These are phyloP conservation scores for Lamellibrachia satsuma DNA, from an alignment of 2,888 invertebrate genomes.

Conservation along the genomic window DNA sequence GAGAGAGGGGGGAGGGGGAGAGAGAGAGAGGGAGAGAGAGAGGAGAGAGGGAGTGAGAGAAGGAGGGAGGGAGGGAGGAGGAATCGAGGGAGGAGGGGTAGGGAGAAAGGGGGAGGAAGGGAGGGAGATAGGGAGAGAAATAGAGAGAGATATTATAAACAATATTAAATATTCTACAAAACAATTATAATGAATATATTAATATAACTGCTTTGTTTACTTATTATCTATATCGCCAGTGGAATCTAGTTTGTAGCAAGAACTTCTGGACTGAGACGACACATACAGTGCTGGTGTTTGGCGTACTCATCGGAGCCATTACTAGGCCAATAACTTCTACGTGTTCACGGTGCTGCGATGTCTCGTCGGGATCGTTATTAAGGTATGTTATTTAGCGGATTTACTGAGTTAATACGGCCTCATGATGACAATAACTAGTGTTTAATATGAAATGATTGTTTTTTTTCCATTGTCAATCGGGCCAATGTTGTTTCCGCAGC, in stretches of 20 bases:
- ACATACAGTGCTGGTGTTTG: constrained; percentile 51
- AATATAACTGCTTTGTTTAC: background rate
- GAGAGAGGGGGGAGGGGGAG: background rate
- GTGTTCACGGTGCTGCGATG: constrained; percentile 34
- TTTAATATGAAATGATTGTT: background rate
- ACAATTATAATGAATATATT: background rate
- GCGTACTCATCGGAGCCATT: constrained; percentile 54
- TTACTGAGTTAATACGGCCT: too few relatives aligned
- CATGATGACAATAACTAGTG: background rate
- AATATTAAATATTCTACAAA: too few relatives aligned
- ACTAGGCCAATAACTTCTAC: constrained; percentile 34
- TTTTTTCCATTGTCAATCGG: too few relatives aligned
- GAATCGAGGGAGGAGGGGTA: too few relatives aligned
- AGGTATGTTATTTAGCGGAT: constrained; percentile 27
- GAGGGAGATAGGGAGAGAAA: too few relatives aligned
- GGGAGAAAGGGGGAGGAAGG: too few relatives aligned
- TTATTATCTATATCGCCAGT: too few relatives aligned
- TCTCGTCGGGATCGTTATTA: constrained; percentile 35
- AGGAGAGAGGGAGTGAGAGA: too few relatives aligned
- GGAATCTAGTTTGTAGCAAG: constrained; percentile 51
- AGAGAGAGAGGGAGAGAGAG: too few relatives aligned
- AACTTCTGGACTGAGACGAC: constrained; percentile 49
- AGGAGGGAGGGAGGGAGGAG: too few relatives aligned
- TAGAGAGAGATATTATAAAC: too few relatives aligned
- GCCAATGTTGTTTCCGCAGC: constrained; percentile 22